Conservation (phyloP, 2,113 vertebrate genomes). For the Ciconia maguari region DNA sequence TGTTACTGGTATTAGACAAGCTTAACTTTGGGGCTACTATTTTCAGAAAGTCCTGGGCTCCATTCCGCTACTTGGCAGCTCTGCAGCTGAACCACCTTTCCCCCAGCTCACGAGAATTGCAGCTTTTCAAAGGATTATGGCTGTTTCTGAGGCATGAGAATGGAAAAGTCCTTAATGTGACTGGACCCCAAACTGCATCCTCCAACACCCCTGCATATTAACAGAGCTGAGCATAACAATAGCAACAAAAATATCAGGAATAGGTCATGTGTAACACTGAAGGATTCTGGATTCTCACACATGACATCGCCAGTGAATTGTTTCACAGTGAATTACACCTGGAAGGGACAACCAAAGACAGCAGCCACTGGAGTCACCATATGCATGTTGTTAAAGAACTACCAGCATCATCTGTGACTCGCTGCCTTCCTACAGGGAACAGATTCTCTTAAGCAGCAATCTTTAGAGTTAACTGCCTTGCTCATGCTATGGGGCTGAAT, state of each 20-base stretch:
- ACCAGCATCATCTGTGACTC: not conserved
- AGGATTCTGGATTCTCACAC: not conserved
- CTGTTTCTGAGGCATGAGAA: not conserved
- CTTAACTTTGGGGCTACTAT: not conserved
- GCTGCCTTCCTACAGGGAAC: not conserved
- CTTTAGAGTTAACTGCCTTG: not conserved
- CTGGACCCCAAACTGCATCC: not conserved
- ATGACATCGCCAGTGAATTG: not conserved
- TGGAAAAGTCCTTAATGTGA: not conserved
- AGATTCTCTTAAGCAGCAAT: not conserved
- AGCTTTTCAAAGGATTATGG: not conserved
- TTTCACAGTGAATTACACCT: not conserved
- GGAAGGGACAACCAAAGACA: not conserved
- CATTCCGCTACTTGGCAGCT: not conserved
- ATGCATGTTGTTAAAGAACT: not conserved
- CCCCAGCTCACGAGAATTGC: not conserved
- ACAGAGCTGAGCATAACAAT: not conserved
- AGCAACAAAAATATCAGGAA: not conserved
- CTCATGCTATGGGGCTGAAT: not conserved
- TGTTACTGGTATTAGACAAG: not conserved
- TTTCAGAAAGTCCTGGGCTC: not conserved
- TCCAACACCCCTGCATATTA: fast-evolving
- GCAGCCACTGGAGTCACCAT: fast-evolving
- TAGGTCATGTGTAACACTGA: not conserved
- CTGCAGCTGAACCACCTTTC: not conserved